Conservation (phyloP, 1,140 invertebrate genomes). For the Ceratina australensis region DNA sequence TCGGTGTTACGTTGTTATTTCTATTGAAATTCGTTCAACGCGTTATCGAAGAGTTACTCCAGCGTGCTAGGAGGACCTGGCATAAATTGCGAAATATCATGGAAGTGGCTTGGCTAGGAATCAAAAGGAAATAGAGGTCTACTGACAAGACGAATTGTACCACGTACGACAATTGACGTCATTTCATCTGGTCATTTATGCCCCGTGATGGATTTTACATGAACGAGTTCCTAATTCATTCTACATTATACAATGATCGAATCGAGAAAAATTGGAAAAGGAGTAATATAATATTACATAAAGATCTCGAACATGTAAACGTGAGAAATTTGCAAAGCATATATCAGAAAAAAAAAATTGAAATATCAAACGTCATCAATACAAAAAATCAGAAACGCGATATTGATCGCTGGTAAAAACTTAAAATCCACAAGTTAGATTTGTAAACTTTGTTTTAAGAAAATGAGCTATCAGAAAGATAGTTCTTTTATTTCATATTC, state of each 20-base stretch:
- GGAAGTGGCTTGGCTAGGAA: constrained; percentile 15
- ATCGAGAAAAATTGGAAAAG: too few relatives aligned
- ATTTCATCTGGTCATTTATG: constrained; percentile 31
- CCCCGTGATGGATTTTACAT: constrained; percentile 44
- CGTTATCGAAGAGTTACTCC: not conserved
- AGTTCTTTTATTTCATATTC: too few relatives aligned
- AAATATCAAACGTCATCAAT: too few relatives aligned
- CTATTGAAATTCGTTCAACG: constrained; percentile 3
- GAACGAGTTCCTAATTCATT: constrained; percentile 42
- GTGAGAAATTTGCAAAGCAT: too few relatives aligned
- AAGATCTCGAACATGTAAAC: too few relatives aligned
- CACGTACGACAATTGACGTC: constrained; percentile 46
- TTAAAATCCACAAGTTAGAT: too few relatives aligned
- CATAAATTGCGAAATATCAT: constrained; percentile 28
- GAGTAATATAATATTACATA: too few relatives aligned
- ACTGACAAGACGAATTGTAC: constrained; percentile 57
- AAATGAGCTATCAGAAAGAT: too few relatives aligned
- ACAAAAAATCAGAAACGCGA: too few relatives aligned
- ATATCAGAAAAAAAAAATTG: too few relatives aligned
- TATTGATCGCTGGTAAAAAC: too few relatives aligned
- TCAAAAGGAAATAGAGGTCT: constrained; percentile 50
- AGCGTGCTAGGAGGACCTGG: not conserved
- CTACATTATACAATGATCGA: not conserved
- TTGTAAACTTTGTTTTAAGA: too few relatives aligned
- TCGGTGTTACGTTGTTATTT: not conserved